Percentiles rank a stretch among this genome's conserved stretches.
phyloP scores from a whole-genome alignment of 1,140 invertebrate genomes.

The Zaprionus lachaisei region DNA sequence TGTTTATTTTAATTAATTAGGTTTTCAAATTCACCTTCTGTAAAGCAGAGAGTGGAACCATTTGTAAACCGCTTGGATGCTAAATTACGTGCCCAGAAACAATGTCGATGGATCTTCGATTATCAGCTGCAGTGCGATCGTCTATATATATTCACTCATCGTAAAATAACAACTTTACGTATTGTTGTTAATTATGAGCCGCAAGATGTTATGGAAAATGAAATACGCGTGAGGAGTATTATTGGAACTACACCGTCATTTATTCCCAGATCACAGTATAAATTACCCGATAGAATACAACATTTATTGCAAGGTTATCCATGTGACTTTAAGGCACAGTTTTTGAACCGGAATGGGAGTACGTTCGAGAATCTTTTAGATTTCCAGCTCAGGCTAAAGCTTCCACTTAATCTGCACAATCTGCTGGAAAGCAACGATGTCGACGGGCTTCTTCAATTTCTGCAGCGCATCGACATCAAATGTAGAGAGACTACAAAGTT shows the following conservation, averaged over 20 bases:
- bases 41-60: conserved; percentile 1
- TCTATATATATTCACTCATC: conserved; percentile 52
- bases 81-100: conserved; percentile 21
- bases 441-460: conserved; percentile 30
- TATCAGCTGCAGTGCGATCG: conserved; percentile 38
- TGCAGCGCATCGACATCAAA: conserved; percentile 42
- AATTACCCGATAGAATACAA: background rate
- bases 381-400: conserved; percentile 59
- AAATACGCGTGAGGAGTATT: conserved; percentile 42
- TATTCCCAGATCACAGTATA: background rate
- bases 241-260: conserved; percentile 4
- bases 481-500: conserved; percentile 24
- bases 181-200: conserved; percentile 46
- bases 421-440: conserved; percentile 46
- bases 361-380: conserved; percentile 44
- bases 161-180: conserved; percentile 40
- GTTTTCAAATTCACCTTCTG: background rate
- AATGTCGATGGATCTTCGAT: conserved; percentile 62
- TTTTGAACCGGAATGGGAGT: conserved; percentile 1
- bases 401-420: conserved; percentile 48
- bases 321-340: background rate
- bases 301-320: background rate
- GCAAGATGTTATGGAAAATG: conserved; percentile 33
- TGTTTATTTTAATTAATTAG: conserved; percentile 1
- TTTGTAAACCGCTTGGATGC: conserved; percentile 29